Evolutionary conservation across 2,797 vertebrate species (phyloP), one percentile per base, ranked within the genome.

Genomic region (Mus minutoides): DNA sequence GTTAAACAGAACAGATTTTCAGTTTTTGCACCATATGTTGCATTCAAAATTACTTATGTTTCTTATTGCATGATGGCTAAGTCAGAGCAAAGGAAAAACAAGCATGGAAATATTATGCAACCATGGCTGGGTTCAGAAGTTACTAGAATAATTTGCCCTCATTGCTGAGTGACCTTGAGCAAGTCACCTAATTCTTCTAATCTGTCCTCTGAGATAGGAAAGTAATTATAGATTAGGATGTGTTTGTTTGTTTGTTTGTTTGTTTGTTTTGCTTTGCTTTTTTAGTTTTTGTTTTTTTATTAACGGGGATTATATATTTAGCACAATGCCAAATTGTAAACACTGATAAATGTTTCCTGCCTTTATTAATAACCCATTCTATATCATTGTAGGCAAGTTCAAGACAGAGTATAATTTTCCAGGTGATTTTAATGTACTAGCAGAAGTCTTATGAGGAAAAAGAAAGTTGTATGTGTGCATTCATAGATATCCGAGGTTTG

Each of bases 371-470:
- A 73, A 73, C 31, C 43, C 21, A 14, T 58, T 67, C 17, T 73
- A 2, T 21, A 58, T 69, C 6, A 34, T 8, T 16, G 29, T 29
- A 56, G 67, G 37, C 83, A 84, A 85, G 83, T 52, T 69, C 67
- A 85, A 92, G 43, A 37, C 4, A 75, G 67, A 75, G 54, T 49
- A 13, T 21, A 31, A 67, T 80, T 94, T 90, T 83, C 69, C 83
- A 88, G 76, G 56, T 92, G 95, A 92, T 93, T 62, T 92, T 54
- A 79, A 49, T 40, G 78, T 86, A 11, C 67, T 21, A 90, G 77
- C 77, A 85, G 80, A 67, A 87, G 6, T 91, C 75, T 79, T 46
- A 69, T 67, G 22, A 91, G 60, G 75, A 92, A 83, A 92, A 91
- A 29, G 10, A 34, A 84, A 90, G 40, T 40, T 43, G 24, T 62